Evolutionary conservation across 2,797 vertebrate genomes (phyloP).

Genomic region (Pangasius macronema): DNA sequence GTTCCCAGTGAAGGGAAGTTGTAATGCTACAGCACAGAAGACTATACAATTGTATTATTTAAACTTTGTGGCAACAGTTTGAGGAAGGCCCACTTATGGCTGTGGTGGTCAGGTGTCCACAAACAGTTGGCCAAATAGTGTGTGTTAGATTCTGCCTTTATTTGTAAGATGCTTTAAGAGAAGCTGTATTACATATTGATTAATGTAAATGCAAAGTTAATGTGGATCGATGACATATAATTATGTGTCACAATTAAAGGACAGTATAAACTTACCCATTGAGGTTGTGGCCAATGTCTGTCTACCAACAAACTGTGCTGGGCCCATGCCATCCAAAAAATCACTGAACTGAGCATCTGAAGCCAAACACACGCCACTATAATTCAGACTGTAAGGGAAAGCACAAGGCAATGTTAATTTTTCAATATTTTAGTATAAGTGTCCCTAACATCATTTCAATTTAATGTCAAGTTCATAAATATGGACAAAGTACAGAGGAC

Average conservation of each 20-base stretch:
- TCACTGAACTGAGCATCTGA: constrained; percentile 86
- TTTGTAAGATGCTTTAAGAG: not conserved
- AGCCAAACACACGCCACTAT: constrained; percentile 94
- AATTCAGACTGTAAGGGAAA: constrained; percentile 85
- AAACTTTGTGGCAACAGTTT: not conserved
- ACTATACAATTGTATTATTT: not conserved
- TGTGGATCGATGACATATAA: not conserved
- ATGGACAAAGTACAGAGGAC: not conserved
- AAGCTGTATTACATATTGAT: not conserved
- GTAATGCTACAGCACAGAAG: not conserved
- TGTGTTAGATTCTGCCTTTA: not conserved
- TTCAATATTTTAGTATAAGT: not conserved
- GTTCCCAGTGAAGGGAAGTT: not conserved
- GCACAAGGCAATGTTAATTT: constrained; percentile 18
- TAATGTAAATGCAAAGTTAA: not conserved
- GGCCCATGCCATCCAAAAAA: constrained; percentile 88
- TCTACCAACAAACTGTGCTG: constrained; percentile 86
- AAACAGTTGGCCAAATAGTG: not conserved
- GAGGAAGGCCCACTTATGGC: not conserved
- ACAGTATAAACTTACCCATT: constrained; percentile 76
- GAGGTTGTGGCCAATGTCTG: constrained; percentile 88
- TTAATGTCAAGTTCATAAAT: not conserved
- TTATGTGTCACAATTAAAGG: not conserved
- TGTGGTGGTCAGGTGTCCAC: not conserved
- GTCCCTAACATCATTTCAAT: not conserved